These are phyloP conservation scores for Pseudomyrmex pallidus DNA, from an alignment of 1,140 invertebrate species.

Conservation along the genomic window DNA sequence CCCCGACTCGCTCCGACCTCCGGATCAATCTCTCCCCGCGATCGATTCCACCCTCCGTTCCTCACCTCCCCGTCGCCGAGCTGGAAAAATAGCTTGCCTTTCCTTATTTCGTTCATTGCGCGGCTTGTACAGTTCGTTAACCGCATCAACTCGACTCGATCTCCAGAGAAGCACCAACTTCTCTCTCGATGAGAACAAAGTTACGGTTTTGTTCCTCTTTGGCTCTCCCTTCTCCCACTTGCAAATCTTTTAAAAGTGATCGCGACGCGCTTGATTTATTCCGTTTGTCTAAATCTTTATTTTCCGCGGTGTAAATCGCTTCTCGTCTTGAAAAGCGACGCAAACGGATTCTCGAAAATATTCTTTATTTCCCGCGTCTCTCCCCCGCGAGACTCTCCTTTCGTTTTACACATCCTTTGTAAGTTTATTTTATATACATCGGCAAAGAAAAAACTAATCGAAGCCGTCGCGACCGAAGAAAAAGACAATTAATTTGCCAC, in stretches of 20 bases:
- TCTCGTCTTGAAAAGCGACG: neutral
- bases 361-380: no score
- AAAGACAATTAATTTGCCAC: conserved; percentile 39
- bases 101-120: conserved; percentile 52
- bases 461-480: neutral
- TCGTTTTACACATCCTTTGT: neutral
- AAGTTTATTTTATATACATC: neutral
- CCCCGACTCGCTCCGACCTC: neutral
- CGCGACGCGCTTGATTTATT: conserved; percentile 40
- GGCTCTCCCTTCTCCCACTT: neutral
- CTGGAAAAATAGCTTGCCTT: conserved; percentile 52
- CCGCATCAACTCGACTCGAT: conserved; percentile 58
- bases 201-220: conserved; percentile 60
- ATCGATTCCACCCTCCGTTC: neutral
- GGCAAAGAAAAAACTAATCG: neutral
- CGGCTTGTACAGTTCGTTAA: conserved; percentile 61
- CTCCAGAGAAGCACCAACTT: conserved; percentile 58
- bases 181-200: conserved; percentile 64
- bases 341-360: neutral
- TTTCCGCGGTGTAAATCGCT: neutral
- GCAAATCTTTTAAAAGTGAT: conserved; percentile 30
- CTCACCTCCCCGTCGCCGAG: neutral
- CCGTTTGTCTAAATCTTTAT: neutral
- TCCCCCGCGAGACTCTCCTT: no score
- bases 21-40: conserved; percentile 18